phyloP scores from a whole-genome alignment of 2,888 invertebrate genomes.

The Schizaphis graminum region DNA sequence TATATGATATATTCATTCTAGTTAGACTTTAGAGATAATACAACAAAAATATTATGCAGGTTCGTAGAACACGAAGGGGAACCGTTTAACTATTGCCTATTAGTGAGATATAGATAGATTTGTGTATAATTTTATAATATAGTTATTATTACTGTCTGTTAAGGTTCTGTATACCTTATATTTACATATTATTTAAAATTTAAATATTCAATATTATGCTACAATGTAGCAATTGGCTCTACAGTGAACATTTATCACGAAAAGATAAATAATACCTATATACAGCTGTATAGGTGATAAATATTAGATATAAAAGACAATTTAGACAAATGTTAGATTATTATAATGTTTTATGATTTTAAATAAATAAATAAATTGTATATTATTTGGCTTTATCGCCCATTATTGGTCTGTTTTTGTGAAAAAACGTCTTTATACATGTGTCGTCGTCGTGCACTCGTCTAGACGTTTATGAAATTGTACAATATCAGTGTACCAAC shows the following conservation, averaged over 20 bases:
- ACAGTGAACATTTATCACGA: neutral
- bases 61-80: neutral
- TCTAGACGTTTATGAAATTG: neutral
- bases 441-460: neutral
- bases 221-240: neutral
- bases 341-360: neutral
- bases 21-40: neutral
- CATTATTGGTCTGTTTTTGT: neutral
- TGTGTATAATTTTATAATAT: too few species aligned
- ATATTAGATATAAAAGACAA: neutral
- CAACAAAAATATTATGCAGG: neutral
- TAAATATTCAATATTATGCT: neutral
- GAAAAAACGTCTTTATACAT: neutral
- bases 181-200: constrained; percentile 5
- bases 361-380: neutral
- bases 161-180: neutral
- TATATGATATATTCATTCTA: neutral
- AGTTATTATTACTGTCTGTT: neutral
- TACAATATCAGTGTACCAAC: neutral
- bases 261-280: neutral
- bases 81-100: neutral
- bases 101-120: too few species aligned
- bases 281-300: too few species aligned
- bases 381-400: neutral
- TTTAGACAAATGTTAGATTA: neutral